Evolutionary conservation across 2,888 invertebrate genomes (phyloP).

Genomic region (Hypselothyrea guttata): DNA sequence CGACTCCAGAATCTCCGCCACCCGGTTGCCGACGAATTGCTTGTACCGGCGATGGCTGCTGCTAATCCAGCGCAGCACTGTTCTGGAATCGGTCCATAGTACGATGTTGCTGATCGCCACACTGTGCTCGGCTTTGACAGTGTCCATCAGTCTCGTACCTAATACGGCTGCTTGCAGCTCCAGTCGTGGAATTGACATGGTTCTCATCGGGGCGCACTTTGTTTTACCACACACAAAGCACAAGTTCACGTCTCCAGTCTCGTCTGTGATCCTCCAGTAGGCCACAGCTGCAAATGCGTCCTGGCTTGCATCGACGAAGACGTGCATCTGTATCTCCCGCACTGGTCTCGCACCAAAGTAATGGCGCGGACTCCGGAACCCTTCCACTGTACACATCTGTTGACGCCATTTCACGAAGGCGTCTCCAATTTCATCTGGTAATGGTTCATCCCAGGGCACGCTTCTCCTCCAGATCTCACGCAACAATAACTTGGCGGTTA

Average conservation of each 20-base stretch:
- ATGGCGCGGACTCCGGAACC: background rate
- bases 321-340: no score
- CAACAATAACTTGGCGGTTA: no score
- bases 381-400: background rate
- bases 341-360: no score
- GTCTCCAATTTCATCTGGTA: background rate
- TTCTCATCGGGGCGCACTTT: conserved; percentile 12
- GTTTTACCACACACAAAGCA: conserved; percentile 8
- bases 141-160: conserved; percentile 12
- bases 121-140: conserved; percentile 9
- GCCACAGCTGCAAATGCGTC: conserved; percentile 9
- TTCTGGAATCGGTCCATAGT: conserved; percentile 11
- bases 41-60: conserved; percentile 10
- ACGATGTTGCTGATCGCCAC: background rate
- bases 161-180: conserved; percentile 14
- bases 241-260: background rate
- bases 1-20: background rate
- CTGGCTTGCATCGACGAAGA: background rate
- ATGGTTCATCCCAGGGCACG: background rate
- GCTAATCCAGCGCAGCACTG: conserved; percentile 6
- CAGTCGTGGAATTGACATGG: conserved; percentile 13
- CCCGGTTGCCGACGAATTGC: conserved; percentile 7
- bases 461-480: no score
- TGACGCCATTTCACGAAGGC: background rate
- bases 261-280: conserved; percentile 9